phyloP scores from a whole-genome alignment of 2,113 vertebrate species.

The Gadus chalcogrammus region DNA sequence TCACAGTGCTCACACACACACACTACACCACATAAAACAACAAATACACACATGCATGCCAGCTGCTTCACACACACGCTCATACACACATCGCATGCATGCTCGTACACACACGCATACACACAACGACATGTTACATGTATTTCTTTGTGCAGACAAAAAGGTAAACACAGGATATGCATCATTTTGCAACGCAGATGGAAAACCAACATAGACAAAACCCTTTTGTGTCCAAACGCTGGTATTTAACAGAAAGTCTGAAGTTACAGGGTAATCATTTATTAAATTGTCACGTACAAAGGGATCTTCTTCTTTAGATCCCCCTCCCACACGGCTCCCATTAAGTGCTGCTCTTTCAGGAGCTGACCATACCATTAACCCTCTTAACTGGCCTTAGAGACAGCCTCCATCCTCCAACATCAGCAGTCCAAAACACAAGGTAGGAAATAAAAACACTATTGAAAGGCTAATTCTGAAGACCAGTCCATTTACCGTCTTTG shows the following conservation, averaged over 20 bases:
- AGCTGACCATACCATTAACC: constrained; percentile 8
- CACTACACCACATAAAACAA: neutral
- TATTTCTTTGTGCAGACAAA: no score
- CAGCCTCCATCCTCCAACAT: constrained; percentile 41
- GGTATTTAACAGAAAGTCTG: no score
- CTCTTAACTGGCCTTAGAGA: neutral
- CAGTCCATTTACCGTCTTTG: constrained; percentile 36
- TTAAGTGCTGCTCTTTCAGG: constrained; percentile 1
- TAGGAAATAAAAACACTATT: constrained; percentile 45
- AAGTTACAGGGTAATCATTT: no score
- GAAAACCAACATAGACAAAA: no score
- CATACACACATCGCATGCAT: neutral
- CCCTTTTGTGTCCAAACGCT: no score
- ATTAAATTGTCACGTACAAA: no score
- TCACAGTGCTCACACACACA: no score
- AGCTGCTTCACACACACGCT: neutral
- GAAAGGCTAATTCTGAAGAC: constrained; percentile 55
- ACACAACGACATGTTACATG: neutral
- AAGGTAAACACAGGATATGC: no score
- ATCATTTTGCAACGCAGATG: no score
- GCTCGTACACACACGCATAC: neutral
- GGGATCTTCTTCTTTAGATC: no score
- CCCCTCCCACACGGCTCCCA: neutral
- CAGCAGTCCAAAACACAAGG: constrained; percentile 26
- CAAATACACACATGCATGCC: neutral